Evolutionary conservation across 2,797 vertebrate genomes (phyloP).

Genomic region (Girardinus metallicus): DNA sequence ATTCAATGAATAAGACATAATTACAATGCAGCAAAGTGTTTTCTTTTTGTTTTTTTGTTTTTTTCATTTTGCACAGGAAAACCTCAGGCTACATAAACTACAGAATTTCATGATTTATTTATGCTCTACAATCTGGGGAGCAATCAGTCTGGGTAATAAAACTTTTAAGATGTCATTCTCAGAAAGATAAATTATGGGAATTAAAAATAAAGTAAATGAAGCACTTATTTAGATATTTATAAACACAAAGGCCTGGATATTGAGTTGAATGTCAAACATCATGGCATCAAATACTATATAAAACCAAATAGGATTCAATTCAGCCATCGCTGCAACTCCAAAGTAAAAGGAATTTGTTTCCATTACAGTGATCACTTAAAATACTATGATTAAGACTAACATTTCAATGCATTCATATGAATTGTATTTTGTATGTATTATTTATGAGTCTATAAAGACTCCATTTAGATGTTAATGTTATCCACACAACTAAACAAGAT

Average conservation of each 20-base stretch:
- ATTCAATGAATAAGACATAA: slow-evolving; percentile 29
- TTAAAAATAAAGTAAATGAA: background rate
- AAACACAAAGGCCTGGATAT: background rate
- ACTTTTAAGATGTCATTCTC: slow-evolving; percentile 7
- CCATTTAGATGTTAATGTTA: background rate
- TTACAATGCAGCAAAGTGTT: slow-evolving; percentile 2
- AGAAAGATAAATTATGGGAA: background rate
- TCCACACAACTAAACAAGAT: background rate
- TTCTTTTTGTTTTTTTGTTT: background rate
- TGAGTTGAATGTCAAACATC: background rate
- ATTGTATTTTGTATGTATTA: background rate
- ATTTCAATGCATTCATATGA: background rate
- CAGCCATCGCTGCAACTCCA: background rate
- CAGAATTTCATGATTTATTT: slow-evolving; percentile 38
- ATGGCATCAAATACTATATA: no score
- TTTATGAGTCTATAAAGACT: background rate
- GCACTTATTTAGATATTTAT: background rate
- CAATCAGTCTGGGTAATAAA: slow-evolving; percentile 11
- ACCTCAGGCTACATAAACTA: slow-evolving; percentile 18
- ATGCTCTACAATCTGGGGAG: slow-evolving; percentile 25
- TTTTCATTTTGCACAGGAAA: slow-evolving; percentile 16
- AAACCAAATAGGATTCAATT: background rate
- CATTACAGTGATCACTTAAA: background rate
- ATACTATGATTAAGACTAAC: background rate
- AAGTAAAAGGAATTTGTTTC: background rate